Percentiles rank a stretch among this genome's conserved stretches.
Evolutionary conservation across 2,113 vertebrate genomes (phyloP).

Genomic region (Varanus komodoensis): DNA sequence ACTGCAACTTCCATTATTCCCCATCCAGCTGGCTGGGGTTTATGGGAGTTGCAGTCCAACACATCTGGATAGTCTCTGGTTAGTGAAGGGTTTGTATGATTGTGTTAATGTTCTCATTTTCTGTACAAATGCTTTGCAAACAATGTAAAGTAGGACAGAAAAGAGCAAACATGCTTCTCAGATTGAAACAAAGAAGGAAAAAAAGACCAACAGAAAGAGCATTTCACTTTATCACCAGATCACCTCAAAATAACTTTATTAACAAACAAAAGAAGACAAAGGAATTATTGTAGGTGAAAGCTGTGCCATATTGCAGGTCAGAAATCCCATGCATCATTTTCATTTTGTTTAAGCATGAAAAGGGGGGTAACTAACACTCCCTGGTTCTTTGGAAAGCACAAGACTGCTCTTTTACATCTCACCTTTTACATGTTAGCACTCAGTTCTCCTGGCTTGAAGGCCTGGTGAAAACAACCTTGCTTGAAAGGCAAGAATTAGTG

Average conservation of each 20-base stretch:
- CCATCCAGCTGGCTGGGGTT: too few relatives aligned
- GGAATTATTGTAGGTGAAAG: conserved; percentile 73
- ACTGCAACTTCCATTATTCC: too few relatives aligned
- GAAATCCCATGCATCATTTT: conserved; percentile 22
- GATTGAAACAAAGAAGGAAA: not conserved
- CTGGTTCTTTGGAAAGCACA: not conserved
- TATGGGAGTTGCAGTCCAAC: too few relatives aligned
- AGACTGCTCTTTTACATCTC: not conserved
- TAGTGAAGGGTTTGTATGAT: too few relatives aligned
- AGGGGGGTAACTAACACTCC: not conserved
- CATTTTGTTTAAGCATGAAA: not conserved
- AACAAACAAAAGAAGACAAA: conserved; percentile 67
- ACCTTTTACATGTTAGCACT: not conserved
- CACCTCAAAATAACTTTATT: conserved; percentile 57
- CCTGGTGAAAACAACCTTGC: not conserved
- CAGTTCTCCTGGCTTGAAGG: not conserved
- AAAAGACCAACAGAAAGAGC: too few relatives aligned
- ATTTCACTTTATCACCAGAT: conserved; percentile 24
- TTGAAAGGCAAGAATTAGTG: not conserved
- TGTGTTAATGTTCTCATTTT: not conserved
- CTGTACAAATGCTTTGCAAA: not conserved
- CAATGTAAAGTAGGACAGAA: not conserved
- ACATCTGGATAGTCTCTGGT: too few relatives aligned
- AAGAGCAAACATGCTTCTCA: not conserved
- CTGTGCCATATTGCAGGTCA: conserved; percentile 58